phyloP scores from a whole-genome alignment of 2,888 invertebrate genomes.

The Nebria brevicollis region DNA sequence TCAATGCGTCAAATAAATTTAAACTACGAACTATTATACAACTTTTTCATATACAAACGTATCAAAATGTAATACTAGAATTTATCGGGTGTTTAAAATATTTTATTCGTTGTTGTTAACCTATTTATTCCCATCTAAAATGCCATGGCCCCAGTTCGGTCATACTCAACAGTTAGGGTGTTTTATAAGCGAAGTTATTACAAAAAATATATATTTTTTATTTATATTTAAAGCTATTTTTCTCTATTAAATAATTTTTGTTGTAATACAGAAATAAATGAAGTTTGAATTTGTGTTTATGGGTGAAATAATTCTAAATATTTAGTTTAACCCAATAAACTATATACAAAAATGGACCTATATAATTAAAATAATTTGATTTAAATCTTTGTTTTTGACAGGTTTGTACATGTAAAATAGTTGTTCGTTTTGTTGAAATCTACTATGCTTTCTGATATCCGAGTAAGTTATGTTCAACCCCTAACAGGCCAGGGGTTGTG shows the following conservation, averaged over 20 bases:
- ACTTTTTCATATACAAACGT: slow-evolving; percentile 20
- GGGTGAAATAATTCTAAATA: too few species aligned
- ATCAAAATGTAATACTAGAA: slow-evolving; percentile 21
- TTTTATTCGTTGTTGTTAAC: slow-evolving; percentile 26
- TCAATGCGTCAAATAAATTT: slow-evolving; percentile 40
- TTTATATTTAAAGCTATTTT: neutral
- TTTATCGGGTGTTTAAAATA: slow-evolving; percentile 34
- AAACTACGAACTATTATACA: slow-evolving; percentile 8
- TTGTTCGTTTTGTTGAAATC: neutral
- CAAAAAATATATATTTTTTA: neutral
- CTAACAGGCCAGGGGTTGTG: slow-evolving; percentile 22
- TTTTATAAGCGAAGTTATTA: too few species aligned
- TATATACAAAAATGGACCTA: neutral
- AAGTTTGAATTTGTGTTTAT: too few species aligned
- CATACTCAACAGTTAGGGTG: too few species aligned
- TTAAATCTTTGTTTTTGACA: neutral
- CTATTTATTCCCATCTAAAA: slow-evolving; percentile 4
- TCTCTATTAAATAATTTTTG: neutral
- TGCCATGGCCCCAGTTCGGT: too few species aligned
- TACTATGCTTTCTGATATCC: slow-evolving; percentile 9
- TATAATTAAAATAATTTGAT: neutral
- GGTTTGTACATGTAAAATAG: neutral
- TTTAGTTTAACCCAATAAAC: neutral
- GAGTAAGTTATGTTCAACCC: slow-evolving; percentile 12
- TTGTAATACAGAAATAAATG: neutral